Base-by-base conservation (phyloP, 2,888 invertebrate species). In the Chloromyia formosa region DNA sequence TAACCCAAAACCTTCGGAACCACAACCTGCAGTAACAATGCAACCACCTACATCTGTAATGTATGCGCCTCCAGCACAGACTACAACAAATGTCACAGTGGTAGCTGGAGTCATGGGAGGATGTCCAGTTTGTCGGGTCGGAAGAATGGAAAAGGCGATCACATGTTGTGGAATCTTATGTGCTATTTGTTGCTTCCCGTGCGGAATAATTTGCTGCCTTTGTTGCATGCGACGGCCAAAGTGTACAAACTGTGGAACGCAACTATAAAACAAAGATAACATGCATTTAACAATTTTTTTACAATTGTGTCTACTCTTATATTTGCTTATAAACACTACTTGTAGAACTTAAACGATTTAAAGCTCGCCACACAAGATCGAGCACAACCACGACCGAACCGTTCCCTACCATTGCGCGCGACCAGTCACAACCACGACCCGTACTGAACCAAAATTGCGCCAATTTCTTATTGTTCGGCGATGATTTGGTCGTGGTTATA, bases 121-220 rank as follows among this genome's bases (percentile, higher is more conserved):
- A 49, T 66, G 66, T 1, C 66, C 66, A 20, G 66, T 66, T n/a
- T 66, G 66, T 49, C 45, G 66, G 20, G 66, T 66, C 1, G 66
- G 66, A 66, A 66, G 18, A 3, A 49, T 66, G 66, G n/a, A 18
- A 1, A 66, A 66, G 22, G 2, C n/a, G 7, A 45, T 66, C 12
- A 66, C 66, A 20, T 66, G 66, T 22, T 66, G 66, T 20, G 66
- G 66, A 10, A 66, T 66, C 18, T 66, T 45, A 14, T 66, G 66
- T 9, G 66, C 66, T 10, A 49, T 66, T 35, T 49, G 18, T 45
- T 66, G 45, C 12, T 66, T 66, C n/a, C 66, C 66, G 1, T 14
- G 7, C 22, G 66, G 66, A 35, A 20, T 62, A 40, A 14, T 66
- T 20, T 66, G 66, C 49, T 66, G 66, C 45, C 45, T 18, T 1